Evolutionary conservation across 1,140 invertebrate species (phyloP), one percentile per base, ranked within the genome.

Genomic region (Polyergus mexicanus): DNA sequence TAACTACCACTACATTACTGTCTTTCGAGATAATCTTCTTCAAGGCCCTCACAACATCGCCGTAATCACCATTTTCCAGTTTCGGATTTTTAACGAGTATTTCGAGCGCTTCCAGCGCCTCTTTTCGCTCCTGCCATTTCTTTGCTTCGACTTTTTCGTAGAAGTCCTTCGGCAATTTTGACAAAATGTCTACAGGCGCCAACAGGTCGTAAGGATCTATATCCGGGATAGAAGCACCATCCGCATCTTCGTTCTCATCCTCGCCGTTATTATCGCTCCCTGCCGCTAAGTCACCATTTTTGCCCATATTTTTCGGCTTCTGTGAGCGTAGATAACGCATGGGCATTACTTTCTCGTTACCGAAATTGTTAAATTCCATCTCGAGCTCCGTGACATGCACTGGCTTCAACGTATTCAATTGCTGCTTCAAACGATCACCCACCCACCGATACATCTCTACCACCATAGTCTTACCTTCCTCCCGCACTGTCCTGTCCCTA

Each of bases 121-220:
- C 98, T 94, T 99, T 99, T 10, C 99, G 96, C 71, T 99, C 98
- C 92, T 98, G 98, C 99, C 99, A 99, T 92, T 99, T 99, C 93
- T 99, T 99, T 0, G 98, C 98, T 94, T 99, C 99, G 47, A 98
- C 90, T 95, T 99, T 98, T 8, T 99, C 98, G 92, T 98, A 99
- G 94, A 99, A 99, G 94, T 99, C 98, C 95, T 99, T 99, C 0
- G 98, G 98, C 32, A 99, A 93, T 94, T 99, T 98, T 3, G 98
- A 97, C 0, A 99, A 92, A 91, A 99, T 98, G 92, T 99, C 98
- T 38, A 99, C 98, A 0, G 99, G 97, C 90, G 98, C 97, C 8
- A 99, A 93, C 2, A 99, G 94, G 72, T 99, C 99, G 92, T 97
- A 98, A 0, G 98, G 97, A 96, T 99, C 99, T 25, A 99, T 95